phyloP scores from a whole-genome alignment of 2,888 invertebrate genomes.

The Linnaemya tessellans region DNA sequence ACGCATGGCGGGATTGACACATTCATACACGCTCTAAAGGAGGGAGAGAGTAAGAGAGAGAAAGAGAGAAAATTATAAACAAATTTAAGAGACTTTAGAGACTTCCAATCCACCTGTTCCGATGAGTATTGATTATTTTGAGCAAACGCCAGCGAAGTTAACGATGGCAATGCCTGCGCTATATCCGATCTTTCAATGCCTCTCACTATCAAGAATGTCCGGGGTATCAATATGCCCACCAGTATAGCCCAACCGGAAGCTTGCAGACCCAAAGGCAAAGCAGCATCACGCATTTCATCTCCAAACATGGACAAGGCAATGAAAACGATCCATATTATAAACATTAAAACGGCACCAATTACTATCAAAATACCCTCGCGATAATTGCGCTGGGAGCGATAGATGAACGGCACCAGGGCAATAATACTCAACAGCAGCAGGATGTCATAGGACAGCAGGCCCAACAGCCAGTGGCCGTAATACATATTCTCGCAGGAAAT shows the following conservation, averaged over 20 bases:
- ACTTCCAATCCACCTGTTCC: constrained; percentile 79
- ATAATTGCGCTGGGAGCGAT: constrained; percentile 87
- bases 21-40: constrained; percentile 85
- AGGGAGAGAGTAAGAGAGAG: background rate
- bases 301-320: constrained; percentile 85
- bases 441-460: constrained; percentile 86
- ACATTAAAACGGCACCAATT: constrained; percentile 85
- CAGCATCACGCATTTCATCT: constrained; percentile 85
- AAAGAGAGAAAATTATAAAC: background rate
- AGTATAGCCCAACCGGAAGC: constrained; percentile 87
- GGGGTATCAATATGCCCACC: constrained; percentile 87
- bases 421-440: constrained; percentile 85
- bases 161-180: constrained; percentile 85
- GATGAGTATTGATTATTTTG: constrained; percentile 83
- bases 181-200: constrained; percentile 86
- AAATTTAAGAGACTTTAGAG: constrained; percentile 8
- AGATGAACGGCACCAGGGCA: constrained; percentile 86
- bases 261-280: constrained; percentile 86
- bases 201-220: constrained; percentile 88
- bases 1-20: constrained; percentile 85
- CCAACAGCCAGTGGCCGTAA: constrained; percentile 84
- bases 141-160: constrained; percentile 83
- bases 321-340: constrained; percentile 86
- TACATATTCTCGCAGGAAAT: constrained; percentile 84
- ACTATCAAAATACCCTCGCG: constrained; percentile 86